phyloP scores from a whole-genome alignment of 1,140 invertebrate genomes.

The Bombus terrestris region DNA sequence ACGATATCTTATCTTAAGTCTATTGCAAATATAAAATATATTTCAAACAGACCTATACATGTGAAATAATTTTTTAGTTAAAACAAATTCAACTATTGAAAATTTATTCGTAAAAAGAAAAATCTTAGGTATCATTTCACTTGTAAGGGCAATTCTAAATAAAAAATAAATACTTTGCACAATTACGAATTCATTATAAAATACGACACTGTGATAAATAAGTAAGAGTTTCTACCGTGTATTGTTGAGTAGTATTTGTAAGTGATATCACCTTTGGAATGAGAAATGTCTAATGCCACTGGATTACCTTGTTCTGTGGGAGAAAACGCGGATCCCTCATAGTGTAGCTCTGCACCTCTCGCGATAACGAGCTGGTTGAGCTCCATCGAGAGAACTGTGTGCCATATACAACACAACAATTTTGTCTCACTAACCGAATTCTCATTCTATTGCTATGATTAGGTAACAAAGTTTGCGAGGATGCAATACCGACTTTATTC shows the following conservation, averaged over 20 bases:
- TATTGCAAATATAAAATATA: neutral
- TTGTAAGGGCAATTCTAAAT: neutral
- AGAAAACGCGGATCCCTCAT: constrained; percentile 81
- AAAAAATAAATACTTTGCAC: constrained; percentile 17
- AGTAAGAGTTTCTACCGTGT: constrained; percentile 12
- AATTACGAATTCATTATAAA: neutral
- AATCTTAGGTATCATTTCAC: neutral
- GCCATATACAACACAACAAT: constrained; percentile 83
- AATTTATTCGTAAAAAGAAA: neutral
- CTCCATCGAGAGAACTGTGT: constrained; percentile 86
- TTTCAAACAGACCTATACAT: neutral
- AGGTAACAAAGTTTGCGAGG: constrained; percentile 50
- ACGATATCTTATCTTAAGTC: neutral
- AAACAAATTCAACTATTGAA: too few species aligned
- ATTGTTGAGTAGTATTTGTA: constrained; percentile 27
- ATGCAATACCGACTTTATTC: constrained; percentile 48
- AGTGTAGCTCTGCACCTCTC: constrained; percentile 85
- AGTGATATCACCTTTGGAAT: constrained; percentile 45
- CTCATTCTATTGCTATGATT: constrained; percentile 58
- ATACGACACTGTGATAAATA: constrained; percentile 1
- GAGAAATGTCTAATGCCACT: constrained; percentile 42
- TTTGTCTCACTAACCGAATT: constrained; percentile 76
- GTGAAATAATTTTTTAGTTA: neutral
- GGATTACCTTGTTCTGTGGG: constrained; percentile 80
- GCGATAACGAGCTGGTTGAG: constrained; percentile 85